Evolutionary conservation across 2,113 vertebrate genomes (phyloP).

Genomic region (Martes martes): DNA sequence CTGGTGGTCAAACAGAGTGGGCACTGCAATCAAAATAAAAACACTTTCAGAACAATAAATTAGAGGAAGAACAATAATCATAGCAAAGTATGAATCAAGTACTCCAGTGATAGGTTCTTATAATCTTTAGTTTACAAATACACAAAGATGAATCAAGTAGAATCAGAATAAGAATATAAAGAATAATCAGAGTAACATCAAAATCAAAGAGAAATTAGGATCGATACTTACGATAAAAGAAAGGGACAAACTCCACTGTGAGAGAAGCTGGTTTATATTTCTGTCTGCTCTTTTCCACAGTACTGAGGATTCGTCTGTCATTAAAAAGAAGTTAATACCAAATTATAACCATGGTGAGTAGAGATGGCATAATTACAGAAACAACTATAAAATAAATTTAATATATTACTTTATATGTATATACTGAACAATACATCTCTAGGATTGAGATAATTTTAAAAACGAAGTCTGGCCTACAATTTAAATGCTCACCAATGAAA

Average conservation of each 20-base stretch:
- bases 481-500: constrained; percentile 4
- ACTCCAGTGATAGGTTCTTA: background rate
- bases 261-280: constrained; percentile 97
- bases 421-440: background rate
- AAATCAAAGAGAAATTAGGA: constrained; percentile 14
- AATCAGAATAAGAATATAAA: background rate
- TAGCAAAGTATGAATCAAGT: constrained; percentile 30
- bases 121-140: background rate
- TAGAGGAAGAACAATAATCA: background rate
- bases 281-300: constrained; percentile 95
- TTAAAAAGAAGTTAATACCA: constrained; percentile 63
- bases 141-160: constrained; percentile 2
- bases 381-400: constrained; percentile 10
- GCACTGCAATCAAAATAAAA: background rate
- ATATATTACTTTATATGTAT: constrained; percentile 44
- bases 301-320: constrained; percentile 87
- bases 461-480: background rate
- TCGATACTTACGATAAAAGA: constrained; percentile 97
- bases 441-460: constrained; percentile 21
- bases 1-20: background rate
- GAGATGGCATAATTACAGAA: background rate
- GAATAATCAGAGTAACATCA: constrained; percentile 24
- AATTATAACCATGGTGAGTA: constrained; percentile 45
- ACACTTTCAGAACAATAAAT: background rate
- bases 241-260: constrained; percentile 97